Evolutionary conservation across 2,113 vertebrate genomes (phyloP).

Genomic region (Elachura formosa): DNA sequence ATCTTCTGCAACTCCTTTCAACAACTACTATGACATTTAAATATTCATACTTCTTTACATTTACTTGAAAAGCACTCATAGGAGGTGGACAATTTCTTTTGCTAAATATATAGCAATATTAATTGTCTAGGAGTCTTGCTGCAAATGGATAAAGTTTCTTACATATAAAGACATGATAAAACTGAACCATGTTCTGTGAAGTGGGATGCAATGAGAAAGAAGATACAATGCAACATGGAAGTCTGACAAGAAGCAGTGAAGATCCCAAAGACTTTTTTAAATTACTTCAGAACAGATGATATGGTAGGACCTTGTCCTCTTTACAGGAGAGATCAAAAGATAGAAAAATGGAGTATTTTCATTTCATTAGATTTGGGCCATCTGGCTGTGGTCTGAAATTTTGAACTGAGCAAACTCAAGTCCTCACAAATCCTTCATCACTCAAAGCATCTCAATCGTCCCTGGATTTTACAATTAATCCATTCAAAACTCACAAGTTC

Average conservation of each 20-base stretch:
- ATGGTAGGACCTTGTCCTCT: not conserved
- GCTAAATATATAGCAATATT: not conserved
- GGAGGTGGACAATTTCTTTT: not conserved
- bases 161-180: not conserved
- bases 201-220: not conserved
- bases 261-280: not conserved
- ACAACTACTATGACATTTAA: not conserved
- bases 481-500: not conserved
- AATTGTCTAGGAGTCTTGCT: not conserved
- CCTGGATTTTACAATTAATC: not conserved
- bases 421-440: not conserved
- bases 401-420: not conserved
- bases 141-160: not conserved
- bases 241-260: not conserved
- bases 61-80: not conserved
- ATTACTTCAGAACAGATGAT: not conserved
- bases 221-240: not conserved
- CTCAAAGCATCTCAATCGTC: not conserved
- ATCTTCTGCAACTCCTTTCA: not conserved
- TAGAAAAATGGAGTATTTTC: not conserved
- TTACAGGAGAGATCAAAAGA: not conserved
- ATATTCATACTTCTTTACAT: not conserved
- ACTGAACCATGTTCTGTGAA: not conserved
- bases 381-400: not conserved
- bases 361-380: not conserved